A percentile compares a stretch with the other conserved stretches of the same genome.
These are phyloP conservation scores for Trichoplax adhaerens DNA, from an alignment of 37 sponge, comb jelly and placozoan species.

Conservation along the genomic window DNA sequence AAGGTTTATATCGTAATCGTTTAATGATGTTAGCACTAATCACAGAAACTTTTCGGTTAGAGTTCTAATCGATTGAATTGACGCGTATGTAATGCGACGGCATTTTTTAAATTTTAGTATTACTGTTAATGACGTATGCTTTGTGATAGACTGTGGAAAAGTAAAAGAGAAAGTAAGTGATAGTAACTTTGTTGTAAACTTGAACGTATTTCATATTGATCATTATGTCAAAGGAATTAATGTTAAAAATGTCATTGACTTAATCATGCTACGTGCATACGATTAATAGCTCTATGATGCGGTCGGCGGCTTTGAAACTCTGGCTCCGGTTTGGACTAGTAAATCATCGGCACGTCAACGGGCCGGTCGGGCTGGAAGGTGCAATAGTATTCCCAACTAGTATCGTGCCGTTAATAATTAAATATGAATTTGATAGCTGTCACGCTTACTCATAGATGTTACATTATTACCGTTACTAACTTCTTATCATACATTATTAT, in stretches of 20 bases:
- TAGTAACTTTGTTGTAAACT: neutral
- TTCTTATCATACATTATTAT: too few relatives aligned
- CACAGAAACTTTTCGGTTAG: too few relatives aligned
- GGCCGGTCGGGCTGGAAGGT: slow-evolving; percentile 69
- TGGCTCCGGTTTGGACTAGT: slow-evolving; percentile 62
- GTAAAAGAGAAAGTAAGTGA: slow-evolving; percentile 38
- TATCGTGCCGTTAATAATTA: too few relatives aligned
- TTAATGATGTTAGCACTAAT: too few relatives aligned
- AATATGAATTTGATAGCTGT: too few relatives aligned
- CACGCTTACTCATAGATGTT: too few relatives aligned
- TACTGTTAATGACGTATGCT: slow-evolving; percentile 81
- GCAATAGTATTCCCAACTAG: neutral
- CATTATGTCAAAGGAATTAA: too few relatives aligned
- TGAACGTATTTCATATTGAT: too few relatives aligned
- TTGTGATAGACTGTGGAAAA: slow-evolving; percentile 72
- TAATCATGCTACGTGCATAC: too few relatives aligned
- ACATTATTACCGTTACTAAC: too few relatives aligned
- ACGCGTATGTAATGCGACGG: neutral
- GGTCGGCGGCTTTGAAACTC: slow-evolving; percentile 30
- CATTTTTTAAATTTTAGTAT: slow-evolving; percentile 20
- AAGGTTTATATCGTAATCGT: neutral
- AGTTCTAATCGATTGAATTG: too few relatives aligned
- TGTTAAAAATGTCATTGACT: too few relatives aligned
- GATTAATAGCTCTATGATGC: slow-evolving; percentile 37
- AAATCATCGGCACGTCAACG: slow-evolving; percentile 71